phyloP scores from a whole-genome alignment of 2,888 invertebrate species.

The Siphlonurus alternatus region DNA sequence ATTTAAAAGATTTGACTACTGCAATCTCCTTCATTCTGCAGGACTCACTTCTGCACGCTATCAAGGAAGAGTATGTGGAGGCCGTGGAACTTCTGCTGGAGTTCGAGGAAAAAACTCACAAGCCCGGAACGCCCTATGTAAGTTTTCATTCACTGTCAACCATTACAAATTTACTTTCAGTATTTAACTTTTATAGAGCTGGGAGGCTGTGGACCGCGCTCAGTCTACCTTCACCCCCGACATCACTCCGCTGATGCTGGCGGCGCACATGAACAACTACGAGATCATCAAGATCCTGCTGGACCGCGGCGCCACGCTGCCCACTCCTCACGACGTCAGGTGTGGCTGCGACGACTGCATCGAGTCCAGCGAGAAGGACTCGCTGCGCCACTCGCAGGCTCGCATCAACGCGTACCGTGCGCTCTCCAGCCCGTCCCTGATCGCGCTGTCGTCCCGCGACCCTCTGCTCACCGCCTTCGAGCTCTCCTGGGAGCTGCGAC shows the following conservation, averaged over 20 bases:
- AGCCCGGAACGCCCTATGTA: constrained; percentile 61
- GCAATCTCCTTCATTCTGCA: too few species aligned
- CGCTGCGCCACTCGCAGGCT: constrained; percentile 75
- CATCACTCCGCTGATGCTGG: constrained; percentile 87
- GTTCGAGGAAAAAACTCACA: constrained; percentile 72
- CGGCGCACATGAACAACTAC: constrained; percentile 92
- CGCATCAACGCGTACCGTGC: constrained; percentile 92
- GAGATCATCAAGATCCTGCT: constrained; percentile 89
- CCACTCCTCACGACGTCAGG: constrained; percentile 84
- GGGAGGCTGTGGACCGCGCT: constrained; percentile 65
- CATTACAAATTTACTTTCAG: too few species aligned
- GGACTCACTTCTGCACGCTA: constrained; percentile 88
- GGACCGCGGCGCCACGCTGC: constrained; percentile 81
- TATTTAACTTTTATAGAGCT: constrained; percentile 39
- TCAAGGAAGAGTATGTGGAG: constrained; percentile 96
- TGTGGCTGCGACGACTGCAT: constrained; percentile 93
- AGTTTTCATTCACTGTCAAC: constrained; percentile 24
- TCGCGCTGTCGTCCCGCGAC: constrained; percentile 83
- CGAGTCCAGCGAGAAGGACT: constrained; percentile 63
- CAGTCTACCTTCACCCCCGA: constrained; percentile 83
- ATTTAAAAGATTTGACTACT: too few species aligned
- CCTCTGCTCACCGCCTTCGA: constrained; percentile 90
- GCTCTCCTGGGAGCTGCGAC: constrained; percentile 79
- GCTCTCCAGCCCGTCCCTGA: constrained; percentile 76
- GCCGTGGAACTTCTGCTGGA: constrained; percentile 85